Base-by-base conservation (phyloP, 2,113 vertebrate species). In the Heterotilapia buettikoferi region DNA sequence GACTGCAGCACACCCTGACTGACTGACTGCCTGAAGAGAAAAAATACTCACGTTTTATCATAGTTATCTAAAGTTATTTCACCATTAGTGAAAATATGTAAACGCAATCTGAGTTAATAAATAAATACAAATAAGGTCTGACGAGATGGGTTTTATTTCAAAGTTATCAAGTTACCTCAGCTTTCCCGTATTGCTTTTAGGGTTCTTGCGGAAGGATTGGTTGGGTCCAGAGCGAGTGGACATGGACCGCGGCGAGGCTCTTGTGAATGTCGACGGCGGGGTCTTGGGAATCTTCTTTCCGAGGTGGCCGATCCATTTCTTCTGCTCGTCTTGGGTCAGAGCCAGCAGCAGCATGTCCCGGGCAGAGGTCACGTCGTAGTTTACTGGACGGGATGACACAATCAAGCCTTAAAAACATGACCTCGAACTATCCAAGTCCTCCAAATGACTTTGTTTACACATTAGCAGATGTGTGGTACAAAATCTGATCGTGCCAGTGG, bases 221-320 rank as follows among this genome's bases (percentile, higher is more conserved):
- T 99, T 99, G 92, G 97, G 97, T 95, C 97, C 96, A 7, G 98
- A 98, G 93, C 98, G 98, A 66, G 98, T 97, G 91, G 98, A 99
- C 96, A 98, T 94, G 9, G 97, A 97, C 92, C 98, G 97, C 63
- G 98, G 98, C 24, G 98, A 99, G 68, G 98, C 97, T 93, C 98
- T 97, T 76, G 98, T 97, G 95, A 99, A 99, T 81, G 96, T 96
- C 45, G 98, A 96, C 3, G 98, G 98, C 19, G 98, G 98, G 6
- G 98, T 98, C 93, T 99, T 99, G 47, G 99, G 99, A 73, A 99
- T 99, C 96, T 99, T 99, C 96, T 99, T 99, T 95, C 98, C 97
- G 86, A 99, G 98, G 93, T 99, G 99, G 90, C 97, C 97, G 36
- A 99, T 99, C 98, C 99, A 99, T 90, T 98, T 99, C 95, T 99